phyloP scores from a whole-genome alignment of 1,140 invertebrate species.

The Drosophila pruinosa region DNA sequence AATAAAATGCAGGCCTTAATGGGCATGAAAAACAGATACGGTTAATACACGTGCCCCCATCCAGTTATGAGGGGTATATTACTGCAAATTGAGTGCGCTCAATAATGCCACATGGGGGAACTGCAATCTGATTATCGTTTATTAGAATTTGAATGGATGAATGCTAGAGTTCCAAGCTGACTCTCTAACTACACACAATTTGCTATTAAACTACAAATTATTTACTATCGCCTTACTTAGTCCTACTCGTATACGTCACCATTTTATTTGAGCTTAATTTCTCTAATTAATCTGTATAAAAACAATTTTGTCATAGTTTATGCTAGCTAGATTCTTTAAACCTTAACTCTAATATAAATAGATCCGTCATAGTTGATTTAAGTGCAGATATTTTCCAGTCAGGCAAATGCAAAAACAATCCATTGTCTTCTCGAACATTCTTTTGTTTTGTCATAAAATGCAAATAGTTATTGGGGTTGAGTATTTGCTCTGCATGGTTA shows the following conservation, averaged over 20 bases:
- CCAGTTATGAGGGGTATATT: conserved; percentile 3
- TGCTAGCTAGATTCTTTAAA: too few species aligned
- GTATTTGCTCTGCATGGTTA: conserved; percentile 31
- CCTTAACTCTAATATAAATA: too few species aligned
- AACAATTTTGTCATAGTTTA: too few species aligned
- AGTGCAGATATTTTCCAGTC: conserved; percentile 21
- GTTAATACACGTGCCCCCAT: conserved; percentile 8
- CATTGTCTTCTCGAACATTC: not conserved
- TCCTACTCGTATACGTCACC: too few species aligned
- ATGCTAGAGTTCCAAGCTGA: too few species aligned
- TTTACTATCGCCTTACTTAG: too few species aligned
- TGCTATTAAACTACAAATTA: too few species aligned
- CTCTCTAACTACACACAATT: too few species aligned
- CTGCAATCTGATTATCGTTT: not conserved
- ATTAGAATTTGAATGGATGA: not conserved
- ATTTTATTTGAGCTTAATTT: too few species aligned
- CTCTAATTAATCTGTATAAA: too few species aligned
- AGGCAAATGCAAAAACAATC: not conserved
- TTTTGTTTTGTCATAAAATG: conserved; percentile 14
- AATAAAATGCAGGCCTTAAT: conserved; percentile 39
- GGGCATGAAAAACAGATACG: conserved; percentile 23
- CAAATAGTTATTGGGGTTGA: conserved; percentile 21
- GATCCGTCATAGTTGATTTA: not conserved
- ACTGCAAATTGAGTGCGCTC: not conserved
- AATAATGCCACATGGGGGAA: not conserved